These are phyloP conservation scores for Crossaster papposus DNA, from an alignment of 53 echinoderm and acorn worm species.

Conservation along the genomic window DNA sequence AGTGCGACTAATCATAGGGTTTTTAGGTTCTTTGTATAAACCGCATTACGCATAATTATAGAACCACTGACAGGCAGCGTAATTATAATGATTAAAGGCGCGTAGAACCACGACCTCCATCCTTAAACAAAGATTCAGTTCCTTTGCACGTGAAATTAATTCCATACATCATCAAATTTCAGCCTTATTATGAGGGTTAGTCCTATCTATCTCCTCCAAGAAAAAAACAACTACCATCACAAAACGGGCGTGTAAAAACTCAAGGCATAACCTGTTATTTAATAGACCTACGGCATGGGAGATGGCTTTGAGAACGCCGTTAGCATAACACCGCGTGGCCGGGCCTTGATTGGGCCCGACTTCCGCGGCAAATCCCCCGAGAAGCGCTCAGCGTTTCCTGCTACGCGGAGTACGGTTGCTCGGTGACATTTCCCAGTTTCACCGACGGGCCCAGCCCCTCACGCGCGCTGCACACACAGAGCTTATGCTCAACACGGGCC, in stretches of 20 bases:
- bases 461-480: neutral
- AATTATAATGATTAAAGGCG: too few relatives aligned
- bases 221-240: neutral
- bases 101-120: neutral
- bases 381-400: neutral
- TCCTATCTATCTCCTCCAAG: neutral
- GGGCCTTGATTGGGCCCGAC: neutral
- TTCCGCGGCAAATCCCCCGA: neutral
- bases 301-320: neutral
- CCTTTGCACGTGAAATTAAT: neutral
- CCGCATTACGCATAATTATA: too few relatives aligned
- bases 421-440: conserved; percentile 13
- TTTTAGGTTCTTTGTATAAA: too few relatives aligned
- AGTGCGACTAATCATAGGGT: too few relatives aligned
- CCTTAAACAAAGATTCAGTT: neutral
- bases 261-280: neutral
- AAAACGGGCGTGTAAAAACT: neutral
- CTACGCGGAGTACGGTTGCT: neutral
- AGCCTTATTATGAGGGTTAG: neutral
- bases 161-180: neutral
- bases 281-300: neutral
- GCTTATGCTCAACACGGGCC: neutral
- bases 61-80: too few relatives aligned
- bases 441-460: neutral
- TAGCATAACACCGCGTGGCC: neutral